phyloP scores from a whole-genome alignment of 2,113 vertebrate species.

The Ramphastos sulfuratus region DNA sequence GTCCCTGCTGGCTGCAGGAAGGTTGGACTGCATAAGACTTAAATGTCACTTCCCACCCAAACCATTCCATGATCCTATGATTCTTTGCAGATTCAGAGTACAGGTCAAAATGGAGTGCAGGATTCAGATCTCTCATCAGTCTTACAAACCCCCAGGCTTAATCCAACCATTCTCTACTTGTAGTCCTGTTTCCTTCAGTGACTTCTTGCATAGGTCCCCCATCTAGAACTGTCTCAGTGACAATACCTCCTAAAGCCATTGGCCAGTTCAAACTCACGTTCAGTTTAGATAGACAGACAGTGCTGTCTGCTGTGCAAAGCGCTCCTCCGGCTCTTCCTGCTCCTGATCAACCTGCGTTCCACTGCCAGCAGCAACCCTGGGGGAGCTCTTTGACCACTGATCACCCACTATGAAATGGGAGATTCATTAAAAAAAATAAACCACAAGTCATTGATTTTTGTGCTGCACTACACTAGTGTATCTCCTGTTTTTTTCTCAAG shows the following conservation, averaged over 20 bases:
- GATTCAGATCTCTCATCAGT: neutral
- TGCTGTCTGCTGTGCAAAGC: neutral
- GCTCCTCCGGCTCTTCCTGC: neutral
- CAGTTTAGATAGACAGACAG: neutral
- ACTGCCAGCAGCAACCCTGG: neutral
- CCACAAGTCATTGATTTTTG: neutral
- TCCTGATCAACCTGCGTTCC: neutral
- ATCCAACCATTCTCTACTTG: neutral
- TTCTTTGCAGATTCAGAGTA: neutral
- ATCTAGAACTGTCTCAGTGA: neutral
- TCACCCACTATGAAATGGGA: neutral
- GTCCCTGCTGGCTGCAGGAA: too few relatives aligned
- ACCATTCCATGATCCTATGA: too few relatives aligned
- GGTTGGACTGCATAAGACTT: too few relatives aligned
- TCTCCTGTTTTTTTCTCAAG: neutral
- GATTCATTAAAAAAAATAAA: neutral
- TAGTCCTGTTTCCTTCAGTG: neutral
- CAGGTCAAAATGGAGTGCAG: neutral
- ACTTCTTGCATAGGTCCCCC: rapidly evolving
- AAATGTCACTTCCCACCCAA: too few relatives aligned
- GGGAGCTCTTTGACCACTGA: neutral
- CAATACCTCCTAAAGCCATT: neutral
- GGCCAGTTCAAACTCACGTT: neutral
- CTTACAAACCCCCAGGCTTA: neutral
- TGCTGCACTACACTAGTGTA: neutral